Percentiles rank a stretch among this genome's conserved stretches.
These are phyloP conservation scores for Actenoides hombroni DNA, from an alignment of 2,113 vertebrate genomes.

Conservation along the genomic window DNA sequence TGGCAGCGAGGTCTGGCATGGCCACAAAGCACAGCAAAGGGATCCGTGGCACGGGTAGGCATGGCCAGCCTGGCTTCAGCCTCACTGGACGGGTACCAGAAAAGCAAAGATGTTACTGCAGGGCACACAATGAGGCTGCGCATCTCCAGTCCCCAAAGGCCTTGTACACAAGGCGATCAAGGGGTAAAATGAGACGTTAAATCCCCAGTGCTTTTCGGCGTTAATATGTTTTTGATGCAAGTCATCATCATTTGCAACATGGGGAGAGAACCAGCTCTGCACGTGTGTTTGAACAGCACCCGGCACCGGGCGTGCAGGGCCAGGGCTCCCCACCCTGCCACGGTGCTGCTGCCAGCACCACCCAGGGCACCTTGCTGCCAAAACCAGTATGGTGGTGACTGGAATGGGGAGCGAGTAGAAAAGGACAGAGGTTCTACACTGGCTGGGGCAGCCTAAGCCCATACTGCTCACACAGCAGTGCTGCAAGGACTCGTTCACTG, in stretches of 20 bases:
- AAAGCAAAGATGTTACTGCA: not conserved
- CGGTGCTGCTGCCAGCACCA: not conserved
- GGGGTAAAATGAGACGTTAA: not conserved
- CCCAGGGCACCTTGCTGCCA: not conserved
- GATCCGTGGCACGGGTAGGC: not conserved
- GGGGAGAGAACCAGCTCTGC: not conserved
- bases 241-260: not conserved
- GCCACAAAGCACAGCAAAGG: not conserved
- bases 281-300: accelerated
- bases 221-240: not conserved
- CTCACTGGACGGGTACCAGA: too few species aligned
- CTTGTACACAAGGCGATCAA: not conserved
- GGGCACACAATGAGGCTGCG: not conserved
- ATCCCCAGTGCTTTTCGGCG: not conserved
- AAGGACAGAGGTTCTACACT: not conserved
- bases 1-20: too few species aligned
- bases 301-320: accelerated
- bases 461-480: accelerated
- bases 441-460: not conserved
- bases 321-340: not conserved
- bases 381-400: not conserved
- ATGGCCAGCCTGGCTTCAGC: not conserved
- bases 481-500: not conserved
- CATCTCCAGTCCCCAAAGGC: not conserved
- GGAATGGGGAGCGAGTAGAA: not conserved